Evolutionary conservation across 2,888 invertebrate genomes (phyloP), one percentile per base, ranked within the genome.

Genomic region (Julus scanicus): DNA sequence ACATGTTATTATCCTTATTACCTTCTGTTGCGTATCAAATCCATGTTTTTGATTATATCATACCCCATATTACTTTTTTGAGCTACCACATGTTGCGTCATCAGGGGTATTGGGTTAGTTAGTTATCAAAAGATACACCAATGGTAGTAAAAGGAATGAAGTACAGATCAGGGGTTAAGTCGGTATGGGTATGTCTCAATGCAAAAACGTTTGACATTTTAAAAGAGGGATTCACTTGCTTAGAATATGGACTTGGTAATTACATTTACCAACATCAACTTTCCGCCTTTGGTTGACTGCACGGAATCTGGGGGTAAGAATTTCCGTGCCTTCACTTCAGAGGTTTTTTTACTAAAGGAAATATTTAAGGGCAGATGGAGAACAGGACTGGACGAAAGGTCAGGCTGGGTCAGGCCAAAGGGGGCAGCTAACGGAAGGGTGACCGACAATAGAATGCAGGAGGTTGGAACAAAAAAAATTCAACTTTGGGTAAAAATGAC

Each of bases 401-500:
- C 85, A 85, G 44, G 44, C 49, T 85, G 49, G 85, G 85, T 85
- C 85, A 85, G 85, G 85, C 49, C 85, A 85, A 44, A 85, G 49
- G 85, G 85, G 85, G 49, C 85, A 85, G 49, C 49, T 44, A 85
- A 49, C 85, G 85, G 85, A 85, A 48, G 44, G 49, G 85, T 49
- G 85, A 85, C 85, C 85, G 85, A 44, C 49, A 85, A 85, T 49
- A 85, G 49, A 85, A 85, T 85, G 49, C 44, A 85, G 49, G 15
- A 44, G 49, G 85, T 44, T n/a, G 85, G 6, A 44, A 85, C 44
- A 40, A 37, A 44, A 29, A 37, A 80, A 80, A 80, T 80, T 80
- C 80, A 29, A 37, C 80, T 80, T 80, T 37, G 80, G 80, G 80
- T 80, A 80, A 80, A 80, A 80, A 80, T 80, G 80, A 80, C 80